A percentile compares a stretch with the other conserved stretches of the same genome.
These are phyloP conservation scores for Palythoa grandiflora DNA, from an alignment of 92 coral and sea anemone species.

Conservation along the genomic window DNA sequence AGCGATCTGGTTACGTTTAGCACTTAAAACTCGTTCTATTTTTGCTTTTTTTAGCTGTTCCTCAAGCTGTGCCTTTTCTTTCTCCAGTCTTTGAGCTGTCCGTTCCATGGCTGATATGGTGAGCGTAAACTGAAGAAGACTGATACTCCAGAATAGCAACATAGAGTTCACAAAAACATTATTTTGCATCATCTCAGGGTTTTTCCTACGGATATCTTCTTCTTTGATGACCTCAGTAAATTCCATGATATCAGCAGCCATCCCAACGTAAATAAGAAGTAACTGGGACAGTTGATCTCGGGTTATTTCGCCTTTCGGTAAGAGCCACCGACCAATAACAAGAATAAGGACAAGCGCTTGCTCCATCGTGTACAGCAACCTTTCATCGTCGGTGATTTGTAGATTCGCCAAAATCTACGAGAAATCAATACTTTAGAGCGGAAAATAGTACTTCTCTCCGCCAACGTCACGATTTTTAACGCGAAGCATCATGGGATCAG, in stretches of 20 bases:
- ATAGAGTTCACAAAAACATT: slow-evolving; percentile 81
- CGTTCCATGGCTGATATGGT: slow-evolving; percentile 90
- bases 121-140: slow-evolving; percentile 88
- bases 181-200: slow-evolving; percentile 78
- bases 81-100: slow-evolving; percentile 85
- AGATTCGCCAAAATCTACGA: slow-evolving; percentile 31
- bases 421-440: background rate
- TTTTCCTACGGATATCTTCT: slow-evolving; percentile 78
- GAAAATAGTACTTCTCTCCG: too few relatives aligned
- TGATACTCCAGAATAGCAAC: slow-evolving; percentile 89
- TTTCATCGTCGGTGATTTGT: slow-evolving; percentile 74
- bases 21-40: slow-evolving; percentile 57
- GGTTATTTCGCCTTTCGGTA: slow-evolving; percentile 92
- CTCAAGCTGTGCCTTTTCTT: slow-evolving; percentile 80
- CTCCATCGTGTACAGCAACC: slow-evolving; percentile 86
- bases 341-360: slow-evolving; percentile 96
- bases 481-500: too few relatives aligned
- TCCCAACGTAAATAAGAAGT: slow-evolving; percentile 89
- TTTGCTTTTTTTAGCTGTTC: slow-evolving; percentile 78
- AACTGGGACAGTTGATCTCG: slow-evolving; percentile 95
- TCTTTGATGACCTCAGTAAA: slow-evolving; percentile 92
- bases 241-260: slow-evolving; percentile 96
- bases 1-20: slow-evolving; percentile 81
- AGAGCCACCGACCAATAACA: slow-evolving; percentile 95
- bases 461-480: too few relatives aligned